Percentiles rank a stretch among this genome's conserved stretches.
phyloP scores from a whole-genome alignment of 2,113 vertebrate genomes.

The Tretioscincus oriximinensis region DNA sequence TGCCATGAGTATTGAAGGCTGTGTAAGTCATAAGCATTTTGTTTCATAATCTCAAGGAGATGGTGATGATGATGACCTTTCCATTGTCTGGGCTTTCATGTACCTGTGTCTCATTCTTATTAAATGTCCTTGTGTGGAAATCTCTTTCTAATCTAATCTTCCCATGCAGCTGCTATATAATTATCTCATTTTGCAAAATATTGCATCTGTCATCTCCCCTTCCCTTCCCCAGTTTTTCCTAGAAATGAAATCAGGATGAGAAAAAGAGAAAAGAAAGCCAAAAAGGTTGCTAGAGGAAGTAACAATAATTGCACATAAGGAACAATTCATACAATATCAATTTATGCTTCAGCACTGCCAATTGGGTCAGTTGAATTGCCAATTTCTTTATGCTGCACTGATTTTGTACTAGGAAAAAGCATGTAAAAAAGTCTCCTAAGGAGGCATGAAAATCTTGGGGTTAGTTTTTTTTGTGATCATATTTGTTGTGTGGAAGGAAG shows the following conservation, averaged over 20 bases:
- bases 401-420: background rate
- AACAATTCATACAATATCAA: slow-evolving; percentile 38
- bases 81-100: slow-evolving; percentile 28
- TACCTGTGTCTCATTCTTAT: slow-evolving; percentile 64
- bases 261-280: slow-evolving; percentile 25
- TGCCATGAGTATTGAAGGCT: slow-evolving; percentile 50
- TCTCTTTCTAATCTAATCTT: slow-evolving; percentile 72
- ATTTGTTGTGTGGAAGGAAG: background rate
- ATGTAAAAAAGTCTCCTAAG: background rate
- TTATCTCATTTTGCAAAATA: slow-evolving; percentile 76
- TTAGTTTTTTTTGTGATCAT: background rate
- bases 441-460: background rate
- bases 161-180: slow-evolving; percentile 69
- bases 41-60: slow-evolving; percentile 47
- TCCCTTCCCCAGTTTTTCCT: slow-evolving; percentile 12
- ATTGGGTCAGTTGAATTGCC: background rate
- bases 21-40: slow-evolving; percentile 55
- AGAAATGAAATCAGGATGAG: slow-evolving; percentile 43
- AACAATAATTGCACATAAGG: slow-evolving; percentile 47
- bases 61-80: slow-evolving; percentile 67
- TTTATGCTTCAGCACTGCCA: background rate
- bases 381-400: fast-evolving
- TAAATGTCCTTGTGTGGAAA: slow-evolving; percentile 67
- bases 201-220: slow-evolving; percentile 65
- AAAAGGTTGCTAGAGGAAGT: slow-evolving; percentile 48